A percentile compares a stretch with the other conserved stretches of the same genome.
phyloP scores from a whole-genome alignment of 2,797 vertebrate species.

The Lateolabrax maculatus region DNA sequence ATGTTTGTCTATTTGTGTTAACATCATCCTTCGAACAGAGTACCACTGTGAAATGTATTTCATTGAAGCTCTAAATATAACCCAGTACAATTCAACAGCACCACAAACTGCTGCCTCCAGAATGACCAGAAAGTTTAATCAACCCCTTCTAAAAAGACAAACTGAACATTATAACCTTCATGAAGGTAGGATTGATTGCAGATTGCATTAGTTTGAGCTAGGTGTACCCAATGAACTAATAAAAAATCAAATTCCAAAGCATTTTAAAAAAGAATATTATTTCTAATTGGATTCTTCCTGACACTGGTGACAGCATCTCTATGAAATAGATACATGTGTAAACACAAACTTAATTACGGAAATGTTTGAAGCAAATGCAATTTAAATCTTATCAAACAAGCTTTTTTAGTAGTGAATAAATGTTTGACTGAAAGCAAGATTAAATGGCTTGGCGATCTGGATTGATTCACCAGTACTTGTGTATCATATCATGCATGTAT shows the following conservation, averaged over 20 bases:
- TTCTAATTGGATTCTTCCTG: neutral
- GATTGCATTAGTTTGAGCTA: neutral
- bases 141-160: neutral
- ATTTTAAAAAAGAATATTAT: neutral
- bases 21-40: neutral
- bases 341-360: neutral
- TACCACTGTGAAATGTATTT: neutral
- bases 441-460: neutral
- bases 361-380: neutral
- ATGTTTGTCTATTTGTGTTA: slow-evolving; percentile 3
- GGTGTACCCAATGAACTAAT: neutral
- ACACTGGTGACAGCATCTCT: neutral
- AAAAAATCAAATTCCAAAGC: neutral
- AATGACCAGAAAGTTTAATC: neutral
- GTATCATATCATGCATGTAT: neutral
- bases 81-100: neutral
- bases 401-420: neutral
- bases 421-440: neutral
- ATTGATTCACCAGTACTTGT: neutral
- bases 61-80: neutral
- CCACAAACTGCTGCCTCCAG: neutral
- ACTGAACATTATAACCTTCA: neutral
- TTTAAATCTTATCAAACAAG: neutral
- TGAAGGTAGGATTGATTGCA: neutral
- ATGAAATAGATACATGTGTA: neutral